Conservation (phyloP, 2,113 vertebrate genomes). For the Agelaius phoeniceus region DNA sequence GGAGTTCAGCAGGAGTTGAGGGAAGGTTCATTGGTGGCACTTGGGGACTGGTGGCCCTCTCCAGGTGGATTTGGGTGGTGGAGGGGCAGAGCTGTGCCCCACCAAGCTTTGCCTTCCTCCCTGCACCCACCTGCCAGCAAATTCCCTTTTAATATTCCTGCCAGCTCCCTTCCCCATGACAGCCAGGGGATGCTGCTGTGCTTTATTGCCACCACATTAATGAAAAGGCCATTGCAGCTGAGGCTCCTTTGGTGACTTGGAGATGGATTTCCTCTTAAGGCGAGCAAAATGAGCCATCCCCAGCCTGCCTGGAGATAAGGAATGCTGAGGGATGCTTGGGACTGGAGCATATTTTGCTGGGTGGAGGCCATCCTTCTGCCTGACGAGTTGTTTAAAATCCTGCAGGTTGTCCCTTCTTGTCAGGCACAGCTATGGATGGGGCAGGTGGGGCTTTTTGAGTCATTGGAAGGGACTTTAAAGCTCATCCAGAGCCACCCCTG, state of each 20-base stretch:
- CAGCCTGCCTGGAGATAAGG: neutral
- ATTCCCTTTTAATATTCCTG: constrained; percentile 40
- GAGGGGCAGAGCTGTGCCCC: neutral
- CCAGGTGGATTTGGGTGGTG: neutral
- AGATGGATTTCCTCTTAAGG: constrained; percentile 44
- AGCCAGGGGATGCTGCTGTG: constrained; percentile 21
- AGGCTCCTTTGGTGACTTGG: neutral
- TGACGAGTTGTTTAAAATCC: neutral
- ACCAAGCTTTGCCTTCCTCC: neutral
- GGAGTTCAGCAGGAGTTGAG: neutral
- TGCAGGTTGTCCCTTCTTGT: neutral
- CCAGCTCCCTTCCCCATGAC: constrained; percentile 19
- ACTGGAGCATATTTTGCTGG: neutral
- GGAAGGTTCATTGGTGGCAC: neutral
- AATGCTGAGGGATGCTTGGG: neutral
- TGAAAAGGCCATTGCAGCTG: neutral
- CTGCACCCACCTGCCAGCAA: neutral
- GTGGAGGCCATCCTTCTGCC: neutral
- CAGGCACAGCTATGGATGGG: neutral
- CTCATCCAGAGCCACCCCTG: accelerated
- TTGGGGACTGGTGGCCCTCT: neutral
- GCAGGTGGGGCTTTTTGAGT: neutral
- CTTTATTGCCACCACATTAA: constrained; percentile 50
- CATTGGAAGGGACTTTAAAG: neutral
- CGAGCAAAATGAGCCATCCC: neutral